These are phyloP conservation scores for Archips xylosteana DNA, from an alignment of 2,888 invertebrate species.

Conservation along the genomic window DNA sequence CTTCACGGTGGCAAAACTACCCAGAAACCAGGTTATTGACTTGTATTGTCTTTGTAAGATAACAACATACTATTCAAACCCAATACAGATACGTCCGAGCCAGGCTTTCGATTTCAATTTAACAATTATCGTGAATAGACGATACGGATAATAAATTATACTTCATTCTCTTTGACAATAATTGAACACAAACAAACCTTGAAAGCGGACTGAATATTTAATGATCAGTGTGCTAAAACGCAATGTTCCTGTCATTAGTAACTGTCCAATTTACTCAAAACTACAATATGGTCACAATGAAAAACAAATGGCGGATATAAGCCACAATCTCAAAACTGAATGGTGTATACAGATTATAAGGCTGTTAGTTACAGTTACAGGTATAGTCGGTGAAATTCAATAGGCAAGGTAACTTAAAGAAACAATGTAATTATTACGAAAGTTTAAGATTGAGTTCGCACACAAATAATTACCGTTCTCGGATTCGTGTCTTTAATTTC, in stretches of 20 bases:
- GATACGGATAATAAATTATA: slow-evolving; percentile 18
- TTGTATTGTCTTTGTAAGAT: slow-evolving; percentile 32
- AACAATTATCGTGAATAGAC: slow-evolving; percentile 19
- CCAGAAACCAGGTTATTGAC: slow-evolving; percentile 39
- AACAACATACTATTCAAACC: slow-evolving; percentile 22
- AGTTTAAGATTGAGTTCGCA: slow-evolving; percentile 4
- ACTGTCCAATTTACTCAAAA: background rate
- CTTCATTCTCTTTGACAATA: slow-evolving; percentile 25
- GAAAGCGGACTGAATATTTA: slow-evolving; percentile 5
- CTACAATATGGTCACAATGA: slow-evolving; percentile 6
- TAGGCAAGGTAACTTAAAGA: slow-evolving; percentile 8
- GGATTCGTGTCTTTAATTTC: background rate
- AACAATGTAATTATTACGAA: slow-evolving; percentile 24
- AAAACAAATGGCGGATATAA: slow-evolving; percentile 34
- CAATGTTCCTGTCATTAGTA: slow-evolving; percentile 11
- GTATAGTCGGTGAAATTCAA: slow-evolving; percentile 20
- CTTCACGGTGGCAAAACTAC: slow-evolving; percentile 44
- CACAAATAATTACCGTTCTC: background rate
- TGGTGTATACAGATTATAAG: slow-evolving; percentile 24
- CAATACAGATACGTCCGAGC: background rate
- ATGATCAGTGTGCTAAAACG: slow-evolving; percentile 10
- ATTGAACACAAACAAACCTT: slow-evolving; percentile 36
- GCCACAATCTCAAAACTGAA: slow-evolving; percentile 25
- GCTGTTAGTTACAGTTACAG: slow-evolving; percentile 36
- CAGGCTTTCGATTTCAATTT: slow-evolving; percentile 1